Evolutionary conservation across 2,888 invertebrate species (phyloP), one percentile per base, ranked within the genome.

Genomic region (Doris montereyensis): DNA sequence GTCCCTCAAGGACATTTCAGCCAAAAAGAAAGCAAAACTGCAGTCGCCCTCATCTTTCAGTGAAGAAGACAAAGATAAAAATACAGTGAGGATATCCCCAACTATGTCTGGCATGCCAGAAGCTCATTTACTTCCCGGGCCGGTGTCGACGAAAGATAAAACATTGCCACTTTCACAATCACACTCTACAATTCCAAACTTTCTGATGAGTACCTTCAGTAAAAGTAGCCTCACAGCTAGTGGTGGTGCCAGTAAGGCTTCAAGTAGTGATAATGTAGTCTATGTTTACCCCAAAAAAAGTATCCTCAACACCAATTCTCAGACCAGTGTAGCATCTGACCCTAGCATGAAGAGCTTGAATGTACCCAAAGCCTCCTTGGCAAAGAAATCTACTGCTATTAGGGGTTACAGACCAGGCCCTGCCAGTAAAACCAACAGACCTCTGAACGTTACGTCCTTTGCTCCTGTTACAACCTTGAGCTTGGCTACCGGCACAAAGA

Each of bases 201-300:
- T 57, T 68, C 2, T 24, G 68, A 57, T 68, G 68, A 68, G 32
- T 76, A 68, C 68, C 76, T 30, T 30, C 68, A 0, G 13, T n/a
- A n/a, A n/a, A n/a, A n/a, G n/a, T n/a, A n/a, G n/a, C n/a, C n/a
- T n/a, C n/a, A n/a, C n/a, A n/a, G n/a, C n/a, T n/a, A n/a, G n/a
- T n/a, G n/a, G n/a, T n/a, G n/a, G n/a, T n/a, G n/a, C n/a, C n/a
- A n/a, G n/a, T n/a, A n/a, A n/a, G n/a, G n/a, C n/a, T n/a, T n/a
- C n/a, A n/a, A n/a, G n/a, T n/a, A n/a, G n/a, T n/a, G n/a, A n/a
- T n/a, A n/a, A n/a, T n/a, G n/a, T n/a, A n/a, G n/a, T n/a, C n/a
- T n/a, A n/a, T n/a, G n/a, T n/a, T n/a, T n/a, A n/a, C n/a, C n/a
- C n/a, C n/a, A n/a, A n/a, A n/a, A n/a, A n/a, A n/a, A n/a, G n/a